These are phyloP conservation scores for Drosophila busckii DNA, from an alignment of 1,140 invertebrate genomes.

Conservation along the genomic window DNA sequence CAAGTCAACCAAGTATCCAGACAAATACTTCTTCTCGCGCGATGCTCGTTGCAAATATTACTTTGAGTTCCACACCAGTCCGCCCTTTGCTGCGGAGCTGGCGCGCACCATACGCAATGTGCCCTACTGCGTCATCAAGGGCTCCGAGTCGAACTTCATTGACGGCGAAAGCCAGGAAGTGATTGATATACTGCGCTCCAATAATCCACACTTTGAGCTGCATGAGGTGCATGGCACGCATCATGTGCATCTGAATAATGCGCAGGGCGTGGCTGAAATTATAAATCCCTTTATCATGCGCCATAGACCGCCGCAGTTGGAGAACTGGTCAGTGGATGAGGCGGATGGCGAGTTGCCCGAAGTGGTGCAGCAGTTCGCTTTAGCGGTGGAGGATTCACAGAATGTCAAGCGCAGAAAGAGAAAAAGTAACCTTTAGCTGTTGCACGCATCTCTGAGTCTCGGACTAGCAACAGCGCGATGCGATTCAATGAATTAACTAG, in stretches of 20 bases:
- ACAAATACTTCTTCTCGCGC: slow-evolving; percentile 82
- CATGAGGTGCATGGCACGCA: slow-evolving; percentile 84
- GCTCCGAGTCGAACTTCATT: slow-evolving; percentile 57
- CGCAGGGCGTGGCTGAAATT: slow-evolving; percentile 80
- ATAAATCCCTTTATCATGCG: slow-evolving; percentile 82
- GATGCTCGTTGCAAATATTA: slow-evolving; percentile 81
- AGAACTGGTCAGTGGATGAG: slow-evolving; percentile 54
- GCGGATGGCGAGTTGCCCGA: slow-evolving; percentile 21
- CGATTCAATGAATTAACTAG: not conserved
- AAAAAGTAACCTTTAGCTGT: slow-evolving; percentile 76
- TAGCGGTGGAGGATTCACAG: slow-evolving; percentile 56
- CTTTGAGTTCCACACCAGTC: slow-evolving; percentile 54
- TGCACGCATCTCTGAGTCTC: slow-evolving; percentile 49
- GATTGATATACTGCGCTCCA: slow-evolving; percentile 80
- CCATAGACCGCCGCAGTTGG: slow-evolving; percentile 59
- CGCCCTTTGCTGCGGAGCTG: slow-evolving; percentile 56
- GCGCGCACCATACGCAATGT: slow-evolving; percentile 60
- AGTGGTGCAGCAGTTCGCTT: slow-evolving; percentile 46
- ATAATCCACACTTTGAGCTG: slow-evolving; percentile 82
- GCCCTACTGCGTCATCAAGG: slow-evolving; percentile 73
- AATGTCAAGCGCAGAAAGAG: slow-evolving; percentile 69
- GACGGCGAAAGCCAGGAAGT: slow-evolving; percentile 78
- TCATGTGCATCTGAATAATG: slow-evolving; percentile 86
- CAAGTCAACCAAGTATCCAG: slow-evolving; percentile 80
- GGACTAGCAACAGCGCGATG: slow-evolving; percentile 7